Percentiles rank a stretch among this genome's conserved stretches.
Evolutionary conservation across 2,888 invertebrate genomes (phyloP).

Genomic region (Drosophila birchii): DNA sequence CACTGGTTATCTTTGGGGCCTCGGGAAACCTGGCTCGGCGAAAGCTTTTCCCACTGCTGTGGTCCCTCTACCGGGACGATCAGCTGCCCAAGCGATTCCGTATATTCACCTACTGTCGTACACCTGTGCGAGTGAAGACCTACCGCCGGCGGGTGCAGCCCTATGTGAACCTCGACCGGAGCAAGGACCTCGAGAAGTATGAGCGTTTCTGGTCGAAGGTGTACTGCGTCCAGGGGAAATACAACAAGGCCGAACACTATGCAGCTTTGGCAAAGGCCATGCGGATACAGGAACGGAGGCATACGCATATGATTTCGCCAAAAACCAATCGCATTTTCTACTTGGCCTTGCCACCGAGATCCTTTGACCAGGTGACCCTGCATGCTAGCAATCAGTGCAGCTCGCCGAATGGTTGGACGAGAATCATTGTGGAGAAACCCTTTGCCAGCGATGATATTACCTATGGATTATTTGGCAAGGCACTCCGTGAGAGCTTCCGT

Average conservation of each 20-base stretch:
- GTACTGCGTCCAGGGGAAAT: conserved; percentile 49
- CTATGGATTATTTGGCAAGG: conserved; percentile 46
- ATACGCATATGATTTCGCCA: conserved; percentile 13
- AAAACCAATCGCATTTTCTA: conserved; percentile 67
- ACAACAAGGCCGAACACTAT: conserved; percentile 50
- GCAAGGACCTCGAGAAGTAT: conserved; percentile 52
- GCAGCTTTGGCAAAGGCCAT: conserved; percentile 34
- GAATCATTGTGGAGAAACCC: conserved; percentile 66
- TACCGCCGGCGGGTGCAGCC: conserved; percentile 49
- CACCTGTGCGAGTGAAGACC: conserved; percentile 24
- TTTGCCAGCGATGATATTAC: conserved; percentile 58
- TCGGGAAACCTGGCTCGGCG: conserved; percentile 55
- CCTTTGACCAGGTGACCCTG: conserved; percentile 55
- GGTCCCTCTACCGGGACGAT: conserved; percentile 66
- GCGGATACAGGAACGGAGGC: conserved; percentile 54
- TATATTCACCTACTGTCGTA: conserved; percentile 61
- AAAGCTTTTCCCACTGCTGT: conserved; percentile 61
- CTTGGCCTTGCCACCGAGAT: conserved; percentile 56
- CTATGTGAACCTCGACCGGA: conserved; percentile 46
- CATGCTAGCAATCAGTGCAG: conserved; percentile 52
- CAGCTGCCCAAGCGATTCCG: conserved; percentile 54
- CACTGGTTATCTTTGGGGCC: conserved; percentile 66
- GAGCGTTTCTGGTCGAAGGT: conserved; percentile 66
- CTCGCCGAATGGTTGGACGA: conserved; percentile 60
- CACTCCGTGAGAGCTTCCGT: conserved; percentile 55